These are phyloP conservation scores for Steromphala cineraria DNA, from an alignment of 2,888 invertebrate species.

Conservation along the genomic window DNA sequence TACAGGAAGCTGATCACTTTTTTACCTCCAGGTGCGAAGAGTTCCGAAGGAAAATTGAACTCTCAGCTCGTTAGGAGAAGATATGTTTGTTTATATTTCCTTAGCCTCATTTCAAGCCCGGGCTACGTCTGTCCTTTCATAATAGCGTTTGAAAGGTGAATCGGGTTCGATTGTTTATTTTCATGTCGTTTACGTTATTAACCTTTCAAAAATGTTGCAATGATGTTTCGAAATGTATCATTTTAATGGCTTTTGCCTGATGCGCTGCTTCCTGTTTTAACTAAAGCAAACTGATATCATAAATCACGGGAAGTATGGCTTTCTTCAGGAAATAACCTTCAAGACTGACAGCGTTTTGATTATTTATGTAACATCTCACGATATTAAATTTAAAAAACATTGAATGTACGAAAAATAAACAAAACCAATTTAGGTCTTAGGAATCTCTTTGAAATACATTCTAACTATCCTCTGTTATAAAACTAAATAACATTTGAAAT, in stretches of 20 bases:
- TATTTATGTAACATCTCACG: too few relatives aligned
- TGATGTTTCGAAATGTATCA: background rate
- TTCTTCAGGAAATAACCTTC: too few relatives aligned
- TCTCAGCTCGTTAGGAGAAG: background rate
- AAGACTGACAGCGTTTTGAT: too few relatives aligned
- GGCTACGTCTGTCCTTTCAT: background rate
- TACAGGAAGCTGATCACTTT: background rate
- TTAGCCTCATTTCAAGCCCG: background rate
- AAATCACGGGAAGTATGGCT: too few relatives aligned
- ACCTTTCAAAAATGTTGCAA: background rate
- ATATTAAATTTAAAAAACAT: too few relatives aligned
- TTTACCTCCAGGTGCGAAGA: conserved; percentile 8
- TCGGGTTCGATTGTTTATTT: background rate
- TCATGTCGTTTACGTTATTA: background rate
- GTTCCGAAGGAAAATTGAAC: background rate
- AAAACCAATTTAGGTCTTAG: too few relatives aligned
- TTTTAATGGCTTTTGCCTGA: background rate
- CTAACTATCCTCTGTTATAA: too few relatives aligned
- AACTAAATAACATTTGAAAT: too few relatives aligned
- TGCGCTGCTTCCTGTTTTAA: too few relatives aligned
- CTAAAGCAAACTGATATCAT: too few relatives aligned
- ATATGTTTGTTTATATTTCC: background rate
- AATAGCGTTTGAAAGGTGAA: background rate
- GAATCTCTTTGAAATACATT: too few relatives aligned
- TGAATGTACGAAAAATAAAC: too few relatives aligned